Conservation (phyloP, 37 sponge, comb jelly and placozoan species). For the Spongia lamella region DNA sequence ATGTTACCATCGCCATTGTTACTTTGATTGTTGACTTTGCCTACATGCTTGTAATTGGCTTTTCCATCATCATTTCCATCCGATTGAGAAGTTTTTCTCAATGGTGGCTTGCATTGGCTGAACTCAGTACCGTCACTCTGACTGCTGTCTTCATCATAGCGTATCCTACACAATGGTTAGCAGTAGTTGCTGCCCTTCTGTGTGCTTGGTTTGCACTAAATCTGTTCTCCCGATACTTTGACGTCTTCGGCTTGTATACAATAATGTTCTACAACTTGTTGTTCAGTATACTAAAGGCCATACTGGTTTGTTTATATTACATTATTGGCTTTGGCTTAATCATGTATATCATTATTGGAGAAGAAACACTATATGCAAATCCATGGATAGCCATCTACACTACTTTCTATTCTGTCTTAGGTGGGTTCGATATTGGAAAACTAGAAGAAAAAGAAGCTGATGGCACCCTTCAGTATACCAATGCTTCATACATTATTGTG, state of each 20-base stretch:
- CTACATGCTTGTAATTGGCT: too few species aligned
- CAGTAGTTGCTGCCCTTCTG: constrained; percentile 75
- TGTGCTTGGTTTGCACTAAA: constrained; percentile 76
- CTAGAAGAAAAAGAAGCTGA: constrained; percentile 24
- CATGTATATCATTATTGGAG: constrained; percentile 65
- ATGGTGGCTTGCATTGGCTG: too few species aligned
- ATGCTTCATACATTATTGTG: constrained; percentile 62
- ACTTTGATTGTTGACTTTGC: too few species aligned
- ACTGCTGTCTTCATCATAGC: too few species aligned
- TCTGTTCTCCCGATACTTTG: constrained; percentile 62
- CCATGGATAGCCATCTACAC: constrained; percentile 61
- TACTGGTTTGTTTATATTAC: constrained; percentile 51
- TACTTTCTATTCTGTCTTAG: constrained; percentile 61
- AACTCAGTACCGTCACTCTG: too few species aligned
- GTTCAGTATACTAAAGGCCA: constrained; percentile 58
- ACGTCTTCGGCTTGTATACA: constrained; percentile 80
- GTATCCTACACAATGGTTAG: too few species aligned
- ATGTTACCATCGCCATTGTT: too few species aligned
- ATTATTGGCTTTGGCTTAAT: constrained; percentile 75
- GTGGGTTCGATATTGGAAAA: constrained; percentile 58
- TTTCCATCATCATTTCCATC: too few species aligned
- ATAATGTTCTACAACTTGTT: constrained; percentile 82
- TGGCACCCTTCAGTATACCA: constrained; percentile 28
- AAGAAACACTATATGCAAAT: constrained; percentile 30
- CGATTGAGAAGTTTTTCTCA: too few species aligned